Conservation (phyloP, 2,888 invertebrate genomes). For the Calameuta filiformis region DNA sequence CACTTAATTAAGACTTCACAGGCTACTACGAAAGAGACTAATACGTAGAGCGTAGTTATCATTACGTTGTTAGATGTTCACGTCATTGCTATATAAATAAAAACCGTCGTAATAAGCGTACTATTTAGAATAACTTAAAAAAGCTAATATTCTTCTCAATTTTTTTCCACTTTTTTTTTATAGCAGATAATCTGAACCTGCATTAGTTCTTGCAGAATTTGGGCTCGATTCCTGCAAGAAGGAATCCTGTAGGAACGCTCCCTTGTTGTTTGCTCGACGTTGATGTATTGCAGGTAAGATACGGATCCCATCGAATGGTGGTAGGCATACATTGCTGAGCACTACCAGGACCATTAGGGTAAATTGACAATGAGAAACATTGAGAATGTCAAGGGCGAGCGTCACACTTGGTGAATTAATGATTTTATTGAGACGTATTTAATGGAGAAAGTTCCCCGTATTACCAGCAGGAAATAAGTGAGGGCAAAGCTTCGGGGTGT, state of each 20-base stretch:
- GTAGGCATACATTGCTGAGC: not conserved
- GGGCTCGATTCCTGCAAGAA: conserved; percentile 12
- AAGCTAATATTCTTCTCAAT: no score
- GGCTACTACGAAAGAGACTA: no score
- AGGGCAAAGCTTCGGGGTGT: conserved; percentile 1
- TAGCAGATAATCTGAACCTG: not conserved
- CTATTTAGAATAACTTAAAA: no score
- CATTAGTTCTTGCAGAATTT: conserved; percentile 18
- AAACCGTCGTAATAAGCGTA: no score
- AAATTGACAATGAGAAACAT: conserved; percentile 23
- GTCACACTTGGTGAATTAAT: conserved; percentile 17
- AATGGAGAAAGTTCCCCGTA: conserved; percentile 20
- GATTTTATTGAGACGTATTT: conserved; percentile 23
- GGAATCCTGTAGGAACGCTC: conserved; percentile 4
- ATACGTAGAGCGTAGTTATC: no score
- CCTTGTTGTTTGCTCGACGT: conserved; percentile 14
- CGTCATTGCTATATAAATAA: no score
- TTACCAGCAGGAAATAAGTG: conserved; percentile 19
- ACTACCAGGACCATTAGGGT: conserved; percentile 18
- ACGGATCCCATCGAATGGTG: conserved; percentile 14
- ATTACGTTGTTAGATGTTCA: no score
- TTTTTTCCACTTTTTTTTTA: no score
- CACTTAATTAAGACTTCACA: no score
- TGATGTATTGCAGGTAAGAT: conserved; percentile 24
- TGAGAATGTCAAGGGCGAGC: conserved; percentile 15